Evolutionary conservation across 2,797 vertebrate species (phyloP).

Genomic region (Buceros bicornis): DNA sequence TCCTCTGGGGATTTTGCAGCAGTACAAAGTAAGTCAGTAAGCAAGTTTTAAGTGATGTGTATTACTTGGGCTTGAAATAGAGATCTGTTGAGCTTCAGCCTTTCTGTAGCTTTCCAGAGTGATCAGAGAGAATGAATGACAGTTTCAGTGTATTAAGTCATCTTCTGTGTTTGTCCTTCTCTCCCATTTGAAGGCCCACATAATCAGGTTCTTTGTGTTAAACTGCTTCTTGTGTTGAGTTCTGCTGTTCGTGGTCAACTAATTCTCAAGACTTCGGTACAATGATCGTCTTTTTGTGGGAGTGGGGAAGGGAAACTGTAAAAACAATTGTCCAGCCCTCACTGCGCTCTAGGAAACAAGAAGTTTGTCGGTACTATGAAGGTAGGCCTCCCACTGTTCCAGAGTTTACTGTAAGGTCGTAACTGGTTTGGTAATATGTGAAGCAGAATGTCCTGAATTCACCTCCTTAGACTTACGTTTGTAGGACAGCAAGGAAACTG

Average conservation of each 20-base stretch:
- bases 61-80: background rate
- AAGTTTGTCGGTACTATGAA: background rate
- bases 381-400: background rate
- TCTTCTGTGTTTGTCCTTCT: background rate
- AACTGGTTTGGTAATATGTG: background rate
- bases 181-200: background rate
- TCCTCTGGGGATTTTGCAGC: conserved; percentile 72
- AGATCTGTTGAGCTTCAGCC: background rate
- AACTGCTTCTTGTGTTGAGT: background rate
- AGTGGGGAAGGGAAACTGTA: background rate
- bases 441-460: background rate
- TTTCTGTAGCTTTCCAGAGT: background rate
- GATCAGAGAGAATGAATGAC: background rate
- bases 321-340: background rate
- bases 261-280: background rate
- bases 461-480: background rate
- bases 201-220: background rate
- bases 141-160: background rate
- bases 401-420: background rate
- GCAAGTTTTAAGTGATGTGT: background rate
- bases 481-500: background rate
- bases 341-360: background rate
- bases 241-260: background rate
- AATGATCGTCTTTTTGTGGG: background rate
- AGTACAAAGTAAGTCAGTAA: conserved; percentile 77